Evolutionary conservation across 2,113 vertebrate species (phyloP).

Genomic region (Poicephalus gulielmi): DNA sequence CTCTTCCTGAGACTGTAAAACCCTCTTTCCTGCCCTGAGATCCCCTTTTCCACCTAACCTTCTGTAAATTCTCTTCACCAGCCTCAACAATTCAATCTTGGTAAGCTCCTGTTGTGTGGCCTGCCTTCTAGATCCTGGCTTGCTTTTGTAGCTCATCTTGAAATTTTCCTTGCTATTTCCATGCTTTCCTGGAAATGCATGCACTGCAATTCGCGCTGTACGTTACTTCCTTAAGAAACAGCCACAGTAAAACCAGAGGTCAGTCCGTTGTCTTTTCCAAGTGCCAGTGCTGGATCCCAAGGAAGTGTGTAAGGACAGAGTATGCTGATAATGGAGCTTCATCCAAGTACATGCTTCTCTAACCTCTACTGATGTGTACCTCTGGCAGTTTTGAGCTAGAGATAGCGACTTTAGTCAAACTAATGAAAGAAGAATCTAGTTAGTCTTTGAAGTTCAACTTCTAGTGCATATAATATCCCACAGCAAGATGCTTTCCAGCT

Average conservation of each 20-base stretch:
- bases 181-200: not conserved
- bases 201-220: not conserved
- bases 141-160: not conserved
- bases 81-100: not conserved
- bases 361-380: not conserved
- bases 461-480: not conserved
- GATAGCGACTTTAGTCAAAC: not conserved
- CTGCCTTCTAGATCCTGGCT: not conserved
- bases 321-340: accelerated
- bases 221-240: not conserved
- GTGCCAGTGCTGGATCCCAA: not conserved
- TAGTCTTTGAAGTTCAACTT: not conserved
- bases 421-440: not conserved
- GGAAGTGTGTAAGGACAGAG: not conserved
- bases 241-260: not conserved
- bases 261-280: not conserved
- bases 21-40: not conserved
- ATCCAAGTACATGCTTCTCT: not conserved
- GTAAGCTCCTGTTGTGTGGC: not conserved
- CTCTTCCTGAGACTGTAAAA: not conserved
- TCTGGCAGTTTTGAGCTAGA: not conserved
- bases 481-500: not conserved
- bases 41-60: not conserved
- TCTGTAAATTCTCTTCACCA: not conserved
- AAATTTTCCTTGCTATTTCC: not conserved